Percentiles rank a stretch among this genome's conserved stretches.
Conservation (phyloP, 2,888 invertebrate species). For the Hermaeophaga mercurialis region DNA sequence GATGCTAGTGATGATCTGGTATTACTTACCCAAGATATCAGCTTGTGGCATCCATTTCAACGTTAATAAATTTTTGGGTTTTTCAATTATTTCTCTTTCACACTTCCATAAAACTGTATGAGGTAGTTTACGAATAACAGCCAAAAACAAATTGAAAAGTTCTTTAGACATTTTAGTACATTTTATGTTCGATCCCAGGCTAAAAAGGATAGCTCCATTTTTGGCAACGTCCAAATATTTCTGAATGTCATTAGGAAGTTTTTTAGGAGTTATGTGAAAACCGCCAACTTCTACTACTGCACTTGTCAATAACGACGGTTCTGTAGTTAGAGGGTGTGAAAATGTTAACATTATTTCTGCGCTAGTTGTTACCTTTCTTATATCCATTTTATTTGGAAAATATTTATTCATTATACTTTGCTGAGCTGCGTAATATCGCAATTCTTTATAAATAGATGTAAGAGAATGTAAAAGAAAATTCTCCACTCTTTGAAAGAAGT, state of each 20-base stretch:
- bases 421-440: constrained; percentile 39
- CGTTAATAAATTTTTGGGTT: constrained; percentile 68
- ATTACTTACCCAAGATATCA: constrained; percentile 59
- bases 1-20: no score
- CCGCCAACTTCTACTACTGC: constrained; percentile 65
- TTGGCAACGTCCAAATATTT: constrained; percentile 50
- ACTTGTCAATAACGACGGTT: constrained; percentile 59
- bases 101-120: constrained; percentile 80
- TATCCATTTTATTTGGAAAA: constrained; percentile 45
- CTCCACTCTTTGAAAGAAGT: background rate
- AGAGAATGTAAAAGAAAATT: constrained; percentile 55
- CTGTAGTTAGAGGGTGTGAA: constrained; percentile 60
- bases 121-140: constrained; percentile 66
- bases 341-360: constrained; percentile 47
- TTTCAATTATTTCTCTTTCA: constrained; percentile 66
- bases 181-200: constrained; percentile 56
- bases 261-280: constrained; percentile 52
- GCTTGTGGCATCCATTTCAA: constrained; percentile 77
- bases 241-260: constrained; percentile 48
- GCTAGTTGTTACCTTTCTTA: constrained; percentile 43
- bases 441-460: constrained; percentile 40
- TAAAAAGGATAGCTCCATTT: constrained; percentile 55
- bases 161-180: constrained; percentile 47
- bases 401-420: constrained; percentile 44
- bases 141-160: constrained; percentile 58